Base-by-base conservation (phyloP, 2,888 invertebrate genomes). In the Caenorhabditis afra region DNA sequence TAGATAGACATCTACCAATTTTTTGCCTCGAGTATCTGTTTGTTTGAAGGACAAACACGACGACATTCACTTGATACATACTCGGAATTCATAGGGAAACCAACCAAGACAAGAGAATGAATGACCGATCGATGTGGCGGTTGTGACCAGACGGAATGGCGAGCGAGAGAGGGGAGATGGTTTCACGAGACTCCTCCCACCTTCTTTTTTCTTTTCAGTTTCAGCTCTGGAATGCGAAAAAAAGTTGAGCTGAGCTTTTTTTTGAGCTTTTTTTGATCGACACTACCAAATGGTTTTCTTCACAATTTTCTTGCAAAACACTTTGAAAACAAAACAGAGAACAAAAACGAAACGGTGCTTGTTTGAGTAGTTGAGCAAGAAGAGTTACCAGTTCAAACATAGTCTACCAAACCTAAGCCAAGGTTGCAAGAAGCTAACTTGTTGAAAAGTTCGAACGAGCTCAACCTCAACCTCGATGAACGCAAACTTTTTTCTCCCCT, bases 1-100 rank as follows among this genome's bases (percentile, higher is more conserved):
- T 29, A 55, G 45, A 44, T 45, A 10, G 20, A 29, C 22, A 58
- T 58, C 45, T 41, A n/a, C n/a, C n/a, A n/a, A n/a, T 41, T 41
- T 41, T 41, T 41, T 29, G 29, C 3, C 29, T 29, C 41, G 11
- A 41, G 41, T 4, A 8, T 41, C 41, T 41, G 11, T 3, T 41
- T 41, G 41, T 29, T 41, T 41, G 41, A 41, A 41, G 41, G 41
- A 41, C 41, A 47, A 14, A 16, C 47, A 41, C 41, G 41, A 41
- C 37, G 14, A 14, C 2, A 41, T n/a, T n/a, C n/a, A n/a, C n/a
- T n/a, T n/a, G n/a, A n/a, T n/a, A n/a, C n/a, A n/a, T n/a, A n/a
- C n/a, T n/a, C n/a, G 41, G 14, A 41, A 14, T 8, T 11, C 41
- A 11, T 4, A 41, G 41, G 41, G 14, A 41, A 41, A 41, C 12